Percentiles rank a stretch among this genome's conserved stretches.
phyloP scores from a whole-genome alignment of 92 coral and sea anemone species.

The Nematostella vectensis region DNA sequence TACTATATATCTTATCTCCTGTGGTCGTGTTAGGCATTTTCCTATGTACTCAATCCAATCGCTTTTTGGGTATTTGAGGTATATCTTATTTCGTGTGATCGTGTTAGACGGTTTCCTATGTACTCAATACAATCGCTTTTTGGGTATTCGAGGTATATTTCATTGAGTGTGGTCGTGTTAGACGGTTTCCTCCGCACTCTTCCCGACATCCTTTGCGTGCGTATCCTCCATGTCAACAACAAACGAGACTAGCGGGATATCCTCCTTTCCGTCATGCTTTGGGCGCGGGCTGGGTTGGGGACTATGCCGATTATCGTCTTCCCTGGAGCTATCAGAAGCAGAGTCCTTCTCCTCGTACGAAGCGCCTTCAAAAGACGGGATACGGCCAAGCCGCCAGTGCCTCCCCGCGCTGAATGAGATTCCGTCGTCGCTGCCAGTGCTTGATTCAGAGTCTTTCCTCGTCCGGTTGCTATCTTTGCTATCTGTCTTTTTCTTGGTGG shows the following conservation, averaged over 20 bases:
- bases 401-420: constrained; percentile 23
- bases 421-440: constrained; percentile 1
- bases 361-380: not conserved
- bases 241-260: constrained; percentile 33
- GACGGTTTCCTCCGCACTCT: too few relatives aligned
- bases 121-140: too few relatives aligned
- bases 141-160: too few relatives aligned
- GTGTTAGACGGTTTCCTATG: too few relatives aligned
- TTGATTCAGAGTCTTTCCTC: not conserved
- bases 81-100: too few relatives aligned
- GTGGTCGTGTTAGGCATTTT: too few relatives aligned
- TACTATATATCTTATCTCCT: too few relatives aligned
- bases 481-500: not conserved
- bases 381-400: constrained; percentile 15
- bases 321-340: not conserved
- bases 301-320: constrained; percentile 8
- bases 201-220: too few relatives aligned
- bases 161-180: too few relatives aligned
- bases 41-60: too few relatives aligned
- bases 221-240: constrained; percentile 36
- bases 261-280: not conserved
- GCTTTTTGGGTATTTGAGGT: too few relatives aligned
- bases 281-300: not conserved
- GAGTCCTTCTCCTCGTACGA: not conserved
- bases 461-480: not conserved